Evolutionary conservation across 2,888 invertebrate genomes (phyloP).

Genomic region (Gymnocheta viridis): DNA sequence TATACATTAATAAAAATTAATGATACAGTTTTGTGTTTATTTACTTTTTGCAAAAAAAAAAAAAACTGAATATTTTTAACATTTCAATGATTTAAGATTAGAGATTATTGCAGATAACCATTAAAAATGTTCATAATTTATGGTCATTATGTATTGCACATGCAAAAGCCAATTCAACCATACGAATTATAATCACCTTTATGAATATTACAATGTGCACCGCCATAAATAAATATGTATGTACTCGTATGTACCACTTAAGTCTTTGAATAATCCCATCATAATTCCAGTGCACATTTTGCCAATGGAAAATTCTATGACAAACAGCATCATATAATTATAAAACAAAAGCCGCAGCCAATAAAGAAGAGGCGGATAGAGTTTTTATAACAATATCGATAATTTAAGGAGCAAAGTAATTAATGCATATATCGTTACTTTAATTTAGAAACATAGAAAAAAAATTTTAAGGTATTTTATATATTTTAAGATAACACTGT

Average conservation of each 20-base stretch:
- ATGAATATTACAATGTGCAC: conserved; percentile 1
- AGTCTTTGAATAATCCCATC: conserved; percentile 25
- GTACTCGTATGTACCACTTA: too few relatives aligned
- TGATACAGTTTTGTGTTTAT: neutral
- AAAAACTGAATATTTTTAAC: conserved; percentile 1
- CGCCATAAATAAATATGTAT: conserved; percentile 27
- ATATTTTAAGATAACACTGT: too few relatives aligned
- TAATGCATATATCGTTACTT: too few relatives aligned
- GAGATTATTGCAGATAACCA: conserved; percentile 6
- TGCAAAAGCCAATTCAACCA: neutral
- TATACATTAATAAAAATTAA: neutral
- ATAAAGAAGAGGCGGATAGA: neutral
- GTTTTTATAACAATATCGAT: neutral
- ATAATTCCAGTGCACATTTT: conserved; percentile 9
- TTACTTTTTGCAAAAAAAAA: neutral
- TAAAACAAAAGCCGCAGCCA: neutral
- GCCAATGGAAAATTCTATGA: conserved; percentile 6
- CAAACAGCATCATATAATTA: conserved; percentile 29
- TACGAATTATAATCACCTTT: conserved; percentile 17
- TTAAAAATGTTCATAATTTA: conserved; percentile 9
- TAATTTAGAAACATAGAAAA: too few relatives aligned
- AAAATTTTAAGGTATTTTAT: too few relatives aligned
- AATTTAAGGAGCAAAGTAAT: neutral
- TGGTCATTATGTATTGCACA: conserved; percentile 15
- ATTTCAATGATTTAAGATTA: neutral